Evolutionary conservation across 2,797 vertebrate species (phyloP).

Genomic region (Siniperca scherzeri): DNA sequence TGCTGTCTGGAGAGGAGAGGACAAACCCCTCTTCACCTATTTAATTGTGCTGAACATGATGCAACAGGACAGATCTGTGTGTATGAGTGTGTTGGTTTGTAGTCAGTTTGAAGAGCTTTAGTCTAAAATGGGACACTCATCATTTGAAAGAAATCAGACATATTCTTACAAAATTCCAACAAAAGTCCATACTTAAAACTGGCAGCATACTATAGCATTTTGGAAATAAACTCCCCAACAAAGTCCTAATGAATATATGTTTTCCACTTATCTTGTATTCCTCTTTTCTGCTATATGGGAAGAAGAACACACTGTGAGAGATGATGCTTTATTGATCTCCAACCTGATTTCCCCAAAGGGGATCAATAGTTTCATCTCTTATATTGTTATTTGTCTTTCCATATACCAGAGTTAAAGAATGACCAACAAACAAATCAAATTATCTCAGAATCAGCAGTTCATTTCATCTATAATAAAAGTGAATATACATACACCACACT

Average conservation of each 20-base stretch:
- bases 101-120: background rate
- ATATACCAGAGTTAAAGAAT: conserved; percentile 17
- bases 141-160: background rate
- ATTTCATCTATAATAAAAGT: background rate
- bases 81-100: background rate
- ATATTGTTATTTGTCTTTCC: conserved; percentile 17
- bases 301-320: conserved; percentile 15
- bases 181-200: background rate
- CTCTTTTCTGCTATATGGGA: background rate
- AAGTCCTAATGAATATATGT: conserved; percentile 5
- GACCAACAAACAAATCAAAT: conserved; percentile 17
- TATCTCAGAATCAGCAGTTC: conserved; percentile 1
- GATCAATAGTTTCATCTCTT: conserved; percentile 34
- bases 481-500: background rate
- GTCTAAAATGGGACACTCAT: conserved; percentile 6
- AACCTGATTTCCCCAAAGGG: conserved; percentile 7
- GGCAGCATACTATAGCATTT: background rate
- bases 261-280: background rate
- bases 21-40: conserved; percentile 35
- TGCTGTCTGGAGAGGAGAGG: conserved; percentile 70
- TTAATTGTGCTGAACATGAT: conserved; percentile 41
- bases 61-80: conserved; percentile 8
- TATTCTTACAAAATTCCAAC: background rate
- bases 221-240: background rate
- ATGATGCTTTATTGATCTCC: conserved; percentile 48